phyloP scores from a whole-genome alignment of 2,113 vertebrate species.

The Myiozetetes cayanensis region DNA sequence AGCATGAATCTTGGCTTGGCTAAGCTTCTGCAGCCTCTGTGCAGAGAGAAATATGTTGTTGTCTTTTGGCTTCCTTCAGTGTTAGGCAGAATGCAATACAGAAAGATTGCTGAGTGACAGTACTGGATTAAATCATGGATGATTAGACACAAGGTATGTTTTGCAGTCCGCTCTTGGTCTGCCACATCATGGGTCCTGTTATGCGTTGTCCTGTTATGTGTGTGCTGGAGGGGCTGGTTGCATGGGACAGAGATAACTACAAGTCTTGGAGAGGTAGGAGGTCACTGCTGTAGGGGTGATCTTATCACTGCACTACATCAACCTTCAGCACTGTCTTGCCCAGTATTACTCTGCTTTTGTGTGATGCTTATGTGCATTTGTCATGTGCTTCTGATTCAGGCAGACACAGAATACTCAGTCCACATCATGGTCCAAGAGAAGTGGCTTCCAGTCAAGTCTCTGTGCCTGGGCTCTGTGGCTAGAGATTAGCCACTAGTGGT shows the following conservation, averaged over 20 bases:
- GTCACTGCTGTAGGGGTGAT: not conserved
- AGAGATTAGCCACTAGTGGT: not conserved
- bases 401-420: not conserved
- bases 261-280: not conserved
- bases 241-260: not conserved
- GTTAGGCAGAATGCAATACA: not conserved
- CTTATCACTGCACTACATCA: not conserved
- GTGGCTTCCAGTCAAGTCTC: not conserved
- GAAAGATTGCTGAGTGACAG: not conserved
- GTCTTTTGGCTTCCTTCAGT: not conserved
- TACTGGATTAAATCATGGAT: not conserved
- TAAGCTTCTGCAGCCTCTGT: not conserved
- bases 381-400: not conserved
- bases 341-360: not conserved
- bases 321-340: not conserved
- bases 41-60: not conserved
- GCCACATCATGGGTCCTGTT: not conserved
- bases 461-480: not conserved
- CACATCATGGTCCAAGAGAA: not conserved
- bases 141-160: not conserved
- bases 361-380: not conserved
- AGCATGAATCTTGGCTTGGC: not conserved
- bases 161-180: not conserved
- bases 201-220: not conserved
- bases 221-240: not conserved